Evolutionary conservation across 2,113 vertebrate genomes (phyloP).

Genomic region (Eurypyga helias): DNA sequence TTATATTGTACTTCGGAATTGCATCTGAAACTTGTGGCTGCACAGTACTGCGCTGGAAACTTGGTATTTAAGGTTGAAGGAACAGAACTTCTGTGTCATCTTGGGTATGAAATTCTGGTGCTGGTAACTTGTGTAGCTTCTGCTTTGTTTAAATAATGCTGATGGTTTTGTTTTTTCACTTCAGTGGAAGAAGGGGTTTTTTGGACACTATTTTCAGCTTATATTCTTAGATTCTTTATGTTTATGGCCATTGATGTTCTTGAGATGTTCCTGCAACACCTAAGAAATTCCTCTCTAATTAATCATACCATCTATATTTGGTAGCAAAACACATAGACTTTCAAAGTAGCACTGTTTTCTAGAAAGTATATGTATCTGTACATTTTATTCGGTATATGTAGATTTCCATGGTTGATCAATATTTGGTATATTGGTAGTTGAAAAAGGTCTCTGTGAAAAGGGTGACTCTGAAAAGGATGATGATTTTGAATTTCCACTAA

Average conservation of each 20-base stretch:
- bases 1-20: not conserved
- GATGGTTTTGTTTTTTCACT: not conserved
- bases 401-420: not conserved
- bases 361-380: not conserved
- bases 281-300: not conserved
- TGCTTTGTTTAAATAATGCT: not conserved
- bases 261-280: not conserved
- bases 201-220: not conserved
- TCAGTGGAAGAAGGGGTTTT: not conserved
- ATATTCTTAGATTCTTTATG: not conserved
- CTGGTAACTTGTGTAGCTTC: not conserved
- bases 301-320: not conserved
- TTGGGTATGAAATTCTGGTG: not conserved
- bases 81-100: not conserved
- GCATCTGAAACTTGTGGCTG: not conserved
- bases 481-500: not conserved
- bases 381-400: not conserved
- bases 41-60: not conserved
- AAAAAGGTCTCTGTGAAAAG: not conserved
- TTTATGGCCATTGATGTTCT: not conserved
- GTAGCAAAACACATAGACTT: not conserved
- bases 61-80: not conserved
- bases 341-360: not conserved
- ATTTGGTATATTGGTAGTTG: not conserved
- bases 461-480: not conserved